Conservation (phyloP, 2,113 vertebrate species). For the Oceanites oceanicus region DNA sequence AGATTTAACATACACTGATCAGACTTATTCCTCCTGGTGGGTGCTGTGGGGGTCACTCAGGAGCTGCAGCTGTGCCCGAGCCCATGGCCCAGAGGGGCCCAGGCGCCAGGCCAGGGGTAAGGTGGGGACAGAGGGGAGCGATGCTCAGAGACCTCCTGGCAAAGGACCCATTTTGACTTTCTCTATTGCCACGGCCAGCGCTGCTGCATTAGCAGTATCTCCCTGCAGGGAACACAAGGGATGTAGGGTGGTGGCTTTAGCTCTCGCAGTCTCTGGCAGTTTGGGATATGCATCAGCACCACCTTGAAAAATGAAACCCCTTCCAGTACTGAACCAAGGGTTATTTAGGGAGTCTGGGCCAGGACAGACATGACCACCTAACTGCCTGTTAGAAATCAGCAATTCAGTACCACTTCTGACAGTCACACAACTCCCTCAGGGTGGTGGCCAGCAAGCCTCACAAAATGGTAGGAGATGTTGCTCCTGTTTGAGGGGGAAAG, state of each 20-base stretch:
- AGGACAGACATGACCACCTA: neutral
- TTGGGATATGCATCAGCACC: neutral
- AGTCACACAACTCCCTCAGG: neutral
- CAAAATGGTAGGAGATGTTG: neutral
- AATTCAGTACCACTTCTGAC: neutral
- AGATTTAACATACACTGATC: neutral
- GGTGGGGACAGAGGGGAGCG: neutral
- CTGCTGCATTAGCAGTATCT: neutral
- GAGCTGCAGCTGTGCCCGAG: neutral
- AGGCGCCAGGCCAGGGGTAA: rapidly evolving
- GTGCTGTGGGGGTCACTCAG: neutral
- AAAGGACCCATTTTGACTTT: neutral
- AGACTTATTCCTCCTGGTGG: neutral
- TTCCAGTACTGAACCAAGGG: neutral
- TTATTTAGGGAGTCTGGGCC: neutral
- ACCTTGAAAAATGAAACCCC: neutral
- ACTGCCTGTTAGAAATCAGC: neutral
- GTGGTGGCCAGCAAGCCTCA: neutral
- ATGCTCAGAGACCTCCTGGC: neutral
- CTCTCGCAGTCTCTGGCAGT: rapidly evolving
- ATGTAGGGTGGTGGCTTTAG: neutral
- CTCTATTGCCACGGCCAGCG: rapidly evolving
- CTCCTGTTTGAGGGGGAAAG: neutral
- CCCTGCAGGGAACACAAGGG: neutral
- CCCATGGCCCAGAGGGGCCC: neutral